Conservation (phyloP, 1,140 invertebrate genomes). For the Megalopta genalis region DNA sequence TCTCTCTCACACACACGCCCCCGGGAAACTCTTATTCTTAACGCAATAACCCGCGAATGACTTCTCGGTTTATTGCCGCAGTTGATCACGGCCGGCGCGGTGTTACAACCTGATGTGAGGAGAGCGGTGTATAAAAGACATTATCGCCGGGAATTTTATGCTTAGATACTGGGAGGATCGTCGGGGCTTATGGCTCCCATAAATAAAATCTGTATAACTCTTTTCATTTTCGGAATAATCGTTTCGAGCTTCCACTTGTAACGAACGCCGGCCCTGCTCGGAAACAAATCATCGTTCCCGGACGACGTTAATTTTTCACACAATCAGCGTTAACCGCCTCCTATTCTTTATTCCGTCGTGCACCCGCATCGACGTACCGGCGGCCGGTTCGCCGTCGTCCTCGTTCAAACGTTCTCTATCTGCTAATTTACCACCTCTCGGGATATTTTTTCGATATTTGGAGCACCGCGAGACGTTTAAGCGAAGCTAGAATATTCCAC, state of each 20-base stretch:
- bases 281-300: background rate
- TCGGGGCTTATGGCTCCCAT: background rate
- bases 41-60: conserved; percentile 12
- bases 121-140: background rate
- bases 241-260: background rate
- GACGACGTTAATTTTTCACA: too few species aligned
- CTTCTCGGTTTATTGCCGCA: background rate
- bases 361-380: too few species aligned
- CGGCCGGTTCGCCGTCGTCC: too few species aligned
- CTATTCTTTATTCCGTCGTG: too few species aligned
- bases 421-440: too few species aligned
- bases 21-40: background rate
- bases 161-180: background rate
- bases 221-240: conserved; percentile 4
- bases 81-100: background rate
- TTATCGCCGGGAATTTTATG: conserved; percentile 2
- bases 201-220: conserved; percentile 2
- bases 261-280: background rate
- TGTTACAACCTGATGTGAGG: background rate
- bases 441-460: too few species aligned
- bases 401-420: too few species aligned
- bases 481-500: too few species aligned
- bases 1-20: too few species aligned
- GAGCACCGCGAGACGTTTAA: too few species aligned
- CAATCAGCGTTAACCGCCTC: too few species aligned